A percentile compares a stretch with the other conserved stretches of the same genome.
Evolutionary conservation across 2,797 vertebrate genomes (phyloP).

Genomic region (Chiloscyllium punctatum): DNA sequence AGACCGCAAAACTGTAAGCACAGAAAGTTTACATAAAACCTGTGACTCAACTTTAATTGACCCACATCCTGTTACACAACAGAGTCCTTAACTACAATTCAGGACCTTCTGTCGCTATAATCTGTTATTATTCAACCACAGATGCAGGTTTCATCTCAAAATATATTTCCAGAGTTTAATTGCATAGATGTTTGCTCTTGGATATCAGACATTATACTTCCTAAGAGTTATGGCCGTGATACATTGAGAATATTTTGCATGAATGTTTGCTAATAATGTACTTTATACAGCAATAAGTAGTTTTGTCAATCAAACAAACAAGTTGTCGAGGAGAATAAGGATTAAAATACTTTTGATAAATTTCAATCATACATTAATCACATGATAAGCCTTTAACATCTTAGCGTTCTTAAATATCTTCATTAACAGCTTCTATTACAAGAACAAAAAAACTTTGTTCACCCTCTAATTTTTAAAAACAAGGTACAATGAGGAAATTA

Average conservation of each 20-base stretch:
- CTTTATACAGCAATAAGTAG: not conserved
- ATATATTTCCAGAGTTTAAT: not conserved
- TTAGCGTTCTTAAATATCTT: not conserved
- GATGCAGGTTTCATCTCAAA: not conserved
- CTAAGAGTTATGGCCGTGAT: not conserved
- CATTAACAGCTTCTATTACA: not conserved
- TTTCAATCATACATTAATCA: not conserved
- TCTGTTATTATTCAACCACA: no score
- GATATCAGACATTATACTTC: not conserved
- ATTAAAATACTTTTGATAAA: not conserved
- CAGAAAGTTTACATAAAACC: constrained; percentile 14
- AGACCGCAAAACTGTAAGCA: not conserved
- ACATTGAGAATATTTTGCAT: not conserved
- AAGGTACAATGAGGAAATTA: not conserved
- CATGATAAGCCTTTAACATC: not conserved
- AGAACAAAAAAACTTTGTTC: not conserved
- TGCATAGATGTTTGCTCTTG: not conserved
- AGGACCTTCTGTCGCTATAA: not conserved
- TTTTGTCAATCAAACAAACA: not conserved
- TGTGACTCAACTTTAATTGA: not conserved
- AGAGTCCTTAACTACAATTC: not conserved
- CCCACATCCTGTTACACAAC: not conserved
- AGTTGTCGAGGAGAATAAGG: not conserved
- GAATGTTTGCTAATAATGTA: not conserved
- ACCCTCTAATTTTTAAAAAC: not conserved